Percentiles rank a stretch among this genome's conserved stretches.
Conservation (phyloP, 92 coral and sea anemone genomes). For the Blastomussa wellsi region DNA sequence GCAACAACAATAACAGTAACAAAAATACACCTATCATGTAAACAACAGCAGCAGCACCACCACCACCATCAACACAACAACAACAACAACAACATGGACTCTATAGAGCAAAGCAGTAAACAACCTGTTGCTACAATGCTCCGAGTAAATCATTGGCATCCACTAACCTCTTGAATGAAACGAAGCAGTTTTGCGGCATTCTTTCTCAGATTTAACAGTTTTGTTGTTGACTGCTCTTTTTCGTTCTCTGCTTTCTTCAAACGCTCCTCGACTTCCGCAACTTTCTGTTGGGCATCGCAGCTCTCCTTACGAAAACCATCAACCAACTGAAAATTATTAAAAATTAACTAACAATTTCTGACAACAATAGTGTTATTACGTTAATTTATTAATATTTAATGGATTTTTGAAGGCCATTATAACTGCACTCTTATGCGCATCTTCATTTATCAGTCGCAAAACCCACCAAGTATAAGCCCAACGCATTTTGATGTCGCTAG, state of each 20-base stretch:
- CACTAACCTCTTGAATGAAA: constrained; percentile 80
- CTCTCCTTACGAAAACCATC: constrained; percentile 22
- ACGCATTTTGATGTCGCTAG: too few species aligned
- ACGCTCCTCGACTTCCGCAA: constrained; percentile 39
- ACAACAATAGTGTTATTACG: background rate
- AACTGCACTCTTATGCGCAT: too few species aligned
- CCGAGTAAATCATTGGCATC: background rate
- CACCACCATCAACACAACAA: too few species aligned
- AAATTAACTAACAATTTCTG: background rate
- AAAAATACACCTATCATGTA: too few species aligned
- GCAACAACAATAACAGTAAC: background rate
- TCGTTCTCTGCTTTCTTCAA: constrained; percentile 46
- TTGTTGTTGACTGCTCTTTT: constrained; percentile 24
- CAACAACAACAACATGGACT: background rate
- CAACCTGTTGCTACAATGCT: background rate
- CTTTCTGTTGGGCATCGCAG: constrained; percentile 37
- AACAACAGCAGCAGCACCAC: background rate
- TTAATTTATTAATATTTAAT: background rate
- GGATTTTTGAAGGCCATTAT: too few species aligned
- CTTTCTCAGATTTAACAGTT: constrained; percentile 69
- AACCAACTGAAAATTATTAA: constrained; percentile 40
- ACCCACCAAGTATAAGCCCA: too few species aligned
- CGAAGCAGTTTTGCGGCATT: constrained; percentile 76
- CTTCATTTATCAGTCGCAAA: too few species aligned
- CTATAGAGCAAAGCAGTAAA: background rate